Percentiles rank a stretch among this genome's conserved stretches.
Evolutionary conservation across 30 jellyfish, hydroid and myxozoan genomes (phyloP).

Genomic region (Mastigias papua): DNA sequence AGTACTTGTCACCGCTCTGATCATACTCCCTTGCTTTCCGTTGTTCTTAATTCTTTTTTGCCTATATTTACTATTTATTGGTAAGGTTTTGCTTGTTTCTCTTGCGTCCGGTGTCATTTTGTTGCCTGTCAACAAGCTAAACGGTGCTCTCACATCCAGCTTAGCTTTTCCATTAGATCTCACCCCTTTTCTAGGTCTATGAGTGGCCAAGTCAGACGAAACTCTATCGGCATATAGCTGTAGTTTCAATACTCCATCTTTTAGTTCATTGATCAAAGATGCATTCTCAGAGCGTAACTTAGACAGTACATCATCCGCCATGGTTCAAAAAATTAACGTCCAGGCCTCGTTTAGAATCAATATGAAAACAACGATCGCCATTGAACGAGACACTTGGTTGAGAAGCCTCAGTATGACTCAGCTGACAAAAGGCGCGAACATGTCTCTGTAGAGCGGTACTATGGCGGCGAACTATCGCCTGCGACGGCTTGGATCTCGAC

Average conservation of each 20-base stretch:
- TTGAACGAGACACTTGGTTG: not conserved
- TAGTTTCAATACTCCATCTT: slow-evolving; percentile 25
- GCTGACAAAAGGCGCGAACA: not conserved
- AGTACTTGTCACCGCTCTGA: slow-evolving; percentile 36
- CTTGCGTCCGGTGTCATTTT: not conserved
- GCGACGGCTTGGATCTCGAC: slow-evolving; percentile 29
- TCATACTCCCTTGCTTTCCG: not conserved
- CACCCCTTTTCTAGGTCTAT: not conserved
- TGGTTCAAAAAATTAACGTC: not conserved
- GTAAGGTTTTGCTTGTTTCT: not conserved
- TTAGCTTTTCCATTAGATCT: not conserved
- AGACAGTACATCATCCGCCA: slow-evolving; percentile 43
- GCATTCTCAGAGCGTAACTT: slow-evolving; percentile 56
- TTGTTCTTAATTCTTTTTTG: not conserved
- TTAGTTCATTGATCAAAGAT: slow-evolving; percentile 18
- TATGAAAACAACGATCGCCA: not conserved
- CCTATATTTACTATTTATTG: not conserved
- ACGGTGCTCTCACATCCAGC: not conserved
- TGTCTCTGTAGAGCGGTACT: not conserved
- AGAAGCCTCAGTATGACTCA: not conserved
- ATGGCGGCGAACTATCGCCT: slow-evolving; percentile 8
- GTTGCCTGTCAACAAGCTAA: not conserved
- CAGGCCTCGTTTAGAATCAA: not conserved
- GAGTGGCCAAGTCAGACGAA: not conserved
- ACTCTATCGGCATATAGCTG: not conserved